Evolutionary conservation across 1,140 invertebrate genomes (phyloP).

Genomic region (Pseudomyrmex cubaensis): DNA sequence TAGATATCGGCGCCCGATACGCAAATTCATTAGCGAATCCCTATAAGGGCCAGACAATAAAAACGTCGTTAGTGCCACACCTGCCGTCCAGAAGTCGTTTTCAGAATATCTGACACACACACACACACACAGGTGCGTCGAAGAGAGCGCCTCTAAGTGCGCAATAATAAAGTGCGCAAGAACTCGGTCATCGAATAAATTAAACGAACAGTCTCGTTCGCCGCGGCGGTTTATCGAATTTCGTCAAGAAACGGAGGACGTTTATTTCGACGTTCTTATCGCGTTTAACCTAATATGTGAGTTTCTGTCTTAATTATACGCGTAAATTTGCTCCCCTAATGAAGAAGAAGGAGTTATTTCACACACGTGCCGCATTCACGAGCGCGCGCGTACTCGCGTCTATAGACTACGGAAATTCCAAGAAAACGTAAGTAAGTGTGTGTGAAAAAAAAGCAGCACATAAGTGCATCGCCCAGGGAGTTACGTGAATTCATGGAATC

Average conservation of each 20-base stretch:
- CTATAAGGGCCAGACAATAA: constrained; percentile 21
- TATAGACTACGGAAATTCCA: neutral
- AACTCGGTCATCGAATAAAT: neutral
- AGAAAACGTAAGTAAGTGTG: neutral
- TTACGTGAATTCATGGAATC: neutral
- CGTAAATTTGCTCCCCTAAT: neutral
- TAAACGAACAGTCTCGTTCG: constrained; percentile 7
- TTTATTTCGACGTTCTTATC: constrained; percentile 3
- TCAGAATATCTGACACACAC: constrained; percentile 14
- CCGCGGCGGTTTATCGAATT: constrained; percentile 15
- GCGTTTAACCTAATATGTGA: neutral
- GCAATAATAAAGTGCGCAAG: constrained; percentile 34
- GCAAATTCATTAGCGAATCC: constrained; percentile 52
- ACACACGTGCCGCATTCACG: neutral
- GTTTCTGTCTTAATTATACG: constrained; percentile 30
- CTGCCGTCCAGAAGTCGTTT: constrained; percentile 39
- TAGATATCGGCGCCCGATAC: constrained; percentile 2
- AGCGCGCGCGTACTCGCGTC: neutral
- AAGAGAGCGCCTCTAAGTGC: constrained; percentile 10
- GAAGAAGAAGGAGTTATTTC: neutral
- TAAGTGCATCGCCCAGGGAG: neutral
- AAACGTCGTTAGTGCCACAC: constrained; percentile 37
- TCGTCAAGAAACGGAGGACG: neutral
- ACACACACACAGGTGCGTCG: constrained; percentile 31
- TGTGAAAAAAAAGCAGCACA: constrained; percentile 21